Base-by-base conservation (phyloP, 1,140 invertebrate genomes). In the Cyclina sinensis region DNA sequence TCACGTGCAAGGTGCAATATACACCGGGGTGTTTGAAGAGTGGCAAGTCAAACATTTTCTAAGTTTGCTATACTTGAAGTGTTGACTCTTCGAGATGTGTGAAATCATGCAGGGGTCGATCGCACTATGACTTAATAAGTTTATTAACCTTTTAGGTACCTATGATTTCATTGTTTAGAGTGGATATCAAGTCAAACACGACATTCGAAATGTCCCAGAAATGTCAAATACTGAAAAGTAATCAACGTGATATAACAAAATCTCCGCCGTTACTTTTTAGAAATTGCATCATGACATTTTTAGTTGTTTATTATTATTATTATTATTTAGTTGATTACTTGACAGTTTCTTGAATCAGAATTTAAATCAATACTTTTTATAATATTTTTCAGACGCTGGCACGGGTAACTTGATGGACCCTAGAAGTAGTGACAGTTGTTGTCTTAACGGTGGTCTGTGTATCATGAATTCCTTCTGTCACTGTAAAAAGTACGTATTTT, bases 391-490 rank as follows among this genome's bases (percentile, higher is more conserved):
- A 81, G 79, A 65, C 24, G 35, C 51, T 43, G 37, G 32, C n/a
- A 43, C 32, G 5, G 35, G 32, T 46, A 14, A 35, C 0, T 1
- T 62, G 32, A 46, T 43, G 14, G 21, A 14, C 1, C 18, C 48
- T 0, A 32, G 46, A 9, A 16, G 11, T 14, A 0, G n/a, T 1
- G 27, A 68, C 18, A 78, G 46, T 35, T 86, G 84, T 78, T 86
- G 84, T 68, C 35, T 57, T 11, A 86, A 86, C 30, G 70, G 51
- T 16, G 84, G 84, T 14, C 7, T 78, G 0, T 86, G 84, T 35
- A 86, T 86, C 32, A 86, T 86, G 84, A 86, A 86, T 39, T 57
- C 84, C 43, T 86, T 86, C 84, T 86, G 84, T 74, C 73, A 86
- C 68, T 86, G 84, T 30, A 74, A 62, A 54, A 62, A 78, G 84